Conservation (phyloP, 2,113 vertebrate species). For the Camelus dromedarius region DNA sequence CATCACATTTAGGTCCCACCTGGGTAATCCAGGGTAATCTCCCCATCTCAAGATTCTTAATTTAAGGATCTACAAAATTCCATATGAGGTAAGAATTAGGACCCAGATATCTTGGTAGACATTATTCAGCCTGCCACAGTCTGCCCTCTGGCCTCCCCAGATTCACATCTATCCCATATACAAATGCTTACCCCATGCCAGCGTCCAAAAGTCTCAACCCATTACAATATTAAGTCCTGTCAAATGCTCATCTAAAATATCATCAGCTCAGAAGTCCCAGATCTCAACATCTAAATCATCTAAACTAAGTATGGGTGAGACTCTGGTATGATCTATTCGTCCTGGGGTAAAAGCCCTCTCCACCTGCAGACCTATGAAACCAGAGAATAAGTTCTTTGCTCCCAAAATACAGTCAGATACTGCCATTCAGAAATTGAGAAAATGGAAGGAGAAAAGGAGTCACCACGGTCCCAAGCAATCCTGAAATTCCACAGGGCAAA, state of each 20-base stretch:
- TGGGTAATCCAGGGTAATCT: neutral
- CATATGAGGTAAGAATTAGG: neutral
- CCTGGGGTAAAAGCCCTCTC: neutral
- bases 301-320: neutral
- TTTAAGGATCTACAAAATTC: neutral
- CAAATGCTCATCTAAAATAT: neutral
- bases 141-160: neutral
- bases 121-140: neutral
- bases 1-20: neutral
- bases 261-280: neutral
- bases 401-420: neutral
- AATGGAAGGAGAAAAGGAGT: neutral
- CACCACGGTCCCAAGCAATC: neutral
- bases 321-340: neutral
- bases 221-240: neutral
- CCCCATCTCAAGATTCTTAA: neutral
- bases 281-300: neutral
- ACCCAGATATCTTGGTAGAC: neutral
- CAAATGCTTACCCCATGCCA: neutral
- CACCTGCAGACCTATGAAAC: neutral
- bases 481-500: neutral
- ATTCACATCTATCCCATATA: neutral
- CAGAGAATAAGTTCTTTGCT: neutral
- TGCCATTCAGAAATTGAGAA: neutral
- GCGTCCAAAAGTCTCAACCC: neutral